Evolutionary conservation across 2,113 vertebrate species (phyloP), one percentile per base, ranked within the genome.

Genomic region (Rhynchomys soricoides): DNA sequence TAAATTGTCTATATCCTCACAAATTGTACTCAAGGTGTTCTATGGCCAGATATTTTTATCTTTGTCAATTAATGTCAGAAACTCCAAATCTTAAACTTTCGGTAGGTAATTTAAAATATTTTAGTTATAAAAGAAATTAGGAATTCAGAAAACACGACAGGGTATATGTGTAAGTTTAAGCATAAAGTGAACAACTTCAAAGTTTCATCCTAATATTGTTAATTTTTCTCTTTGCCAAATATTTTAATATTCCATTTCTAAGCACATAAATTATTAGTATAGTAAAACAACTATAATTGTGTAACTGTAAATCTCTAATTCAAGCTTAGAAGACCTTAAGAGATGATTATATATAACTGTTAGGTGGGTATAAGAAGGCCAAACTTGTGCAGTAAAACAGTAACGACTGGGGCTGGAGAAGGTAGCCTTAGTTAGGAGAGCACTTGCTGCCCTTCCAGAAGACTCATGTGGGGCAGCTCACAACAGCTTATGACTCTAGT

Each of bases 31-130:
- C 16, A 48, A 77, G 37, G 12, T 71, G 26, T 86, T 86, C 19
- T 70, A 34, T 70, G 13, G 26, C 34, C 70, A 64, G 73, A 66
- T 73, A 59, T 71, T 77, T 77, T 79, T 91, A 57, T 93, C 19
- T 91, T 40, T 52, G 7, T 73, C n/a, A 55, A 3, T 64, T 94
- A 93, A 64, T 59, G 31, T 86, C 11, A 43, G 26, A 31, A 94
- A 88, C 77, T 90, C 34, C 13, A 92, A 95, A 62, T 79, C 43
- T 96, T 70, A 87, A 89, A 37, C 55, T 85, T 40, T 95, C 90
- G 31, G 31, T 57, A n/a, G 34, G 12, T 43, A 48, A 21, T 94
- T 90, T 85, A 45, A 96, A 88, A 57, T 85, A 19, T 45, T 92
- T 95, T 94, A 29, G 78, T 77, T 75, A 12, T 77, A 48, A 71